phyloP scores from a whole-genome alignment of 1,140 invertebrate genomes.

The Drosophila mauritiana region DNA sequence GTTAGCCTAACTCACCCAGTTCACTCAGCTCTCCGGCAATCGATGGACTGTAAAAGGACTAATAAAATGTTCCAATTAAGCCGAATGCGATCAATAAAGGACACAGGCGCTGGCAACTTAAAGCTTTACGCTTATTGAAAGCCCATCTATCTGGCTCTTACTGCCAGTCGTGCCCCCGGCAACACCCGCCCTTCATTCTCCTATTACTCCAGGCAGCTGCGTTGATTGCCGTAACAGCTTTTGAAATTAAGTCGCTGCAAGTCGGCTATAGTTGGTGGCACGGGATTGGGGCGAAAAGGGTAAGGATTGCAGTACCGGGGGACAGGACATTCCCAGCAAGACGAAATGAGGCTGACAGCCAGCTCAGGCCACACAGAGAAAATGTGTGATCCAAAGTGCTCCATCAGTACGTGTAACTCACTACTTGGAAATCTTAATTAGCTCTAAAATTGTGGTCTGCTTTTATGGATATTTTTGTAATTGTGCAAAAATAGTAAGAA shows the following conservation, averaged over 20 bases:
- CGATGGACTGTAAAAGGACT: constrained; percentile 41
- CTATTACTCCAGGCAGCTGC: constrained; percentile 56
- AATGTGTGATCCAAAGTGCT: constrained; percentile 1
- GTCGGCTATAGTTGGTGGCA: constrained; percentile 19
- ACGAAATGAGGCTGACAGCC: constrained; percentile 27
- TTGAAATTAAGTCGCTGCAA: constrained; percentile 78
- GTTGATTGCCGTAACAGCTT: constrained; percentile 79
- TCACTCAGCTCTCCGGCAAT: not conserved
- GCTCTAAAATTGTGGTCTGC: not conserved
- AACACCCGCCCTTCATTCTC: not conserved
- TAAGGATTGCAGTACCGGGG: constrained; percentile 18
- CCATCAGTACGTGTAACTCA: no score
- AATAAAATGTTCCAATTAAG: constrained; percentile 51
- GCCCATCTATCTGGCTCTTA: constrained; percentile 50
- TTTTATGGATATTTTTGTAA: no score
- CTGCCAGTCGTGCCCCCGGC: constrained; percentile 1
- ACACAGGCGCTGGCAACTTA: constrained; percentile 32
- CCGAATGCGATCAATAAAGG: constrained; percentile 43
- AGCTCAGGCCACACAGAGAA: constrained; percentile 9
- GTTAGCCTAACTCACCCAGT: not conserved
- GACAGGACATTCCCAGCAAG: constrained; percentile 34
- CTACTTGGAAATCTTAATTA: no score
- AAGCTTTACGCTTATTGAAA: constrained; percentile 53
- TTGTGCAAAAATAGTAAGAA: no score
- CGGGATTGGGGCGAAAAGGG: not conserved